These are phyloP conservation scores for Philonicus albiceps DNA, from an alignment of 2,888 invertebrate species.

Conservation along the genomic window DNA sequence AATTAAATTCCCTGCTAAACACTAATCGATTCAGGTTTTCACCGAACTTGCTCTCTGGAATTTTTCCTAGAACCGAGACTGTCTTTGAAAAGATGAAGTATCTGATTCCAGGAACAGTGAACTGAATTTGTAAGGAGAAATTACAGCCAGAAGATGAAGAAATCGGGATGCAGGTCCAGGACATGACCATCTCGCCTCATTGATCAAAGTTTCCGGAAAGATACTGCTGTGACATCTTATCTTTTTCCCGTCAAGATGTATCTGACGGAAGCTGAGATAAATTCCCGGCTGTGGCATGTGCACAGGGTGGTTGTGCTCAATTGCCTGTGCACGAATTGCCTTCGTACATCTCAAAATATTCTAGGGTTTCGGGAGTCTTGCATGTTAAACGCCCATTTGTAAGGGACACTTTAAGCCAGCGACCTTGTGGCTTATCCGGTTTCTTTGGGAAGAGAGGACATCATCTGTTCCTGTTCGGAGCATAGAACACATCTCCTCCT, in stretches of 20 bases:
- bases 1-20: not conserved
- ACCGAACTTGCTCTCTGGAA: not conserved
- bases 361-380: not conserved
- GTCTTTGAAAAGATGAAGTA: not conserved
- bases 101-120: not conserved
- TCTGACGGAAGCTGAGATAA: not conserved
- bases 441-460: not conserved
- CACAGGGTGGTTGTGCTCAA: not conserved
- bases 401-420: not conserved
- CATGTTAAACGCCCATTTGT: slow-evolving; percentile 4
- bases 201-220: not conserved
- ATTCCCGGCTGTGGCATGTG: not conserved
- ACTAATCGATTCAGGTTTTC: not conserved
- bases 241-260: not conserved
- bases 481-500: not conserved
- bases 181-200: not conserved
- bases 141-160: not conserved
- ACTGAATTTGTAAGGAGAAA: not conserved
- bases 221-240: not conserved
- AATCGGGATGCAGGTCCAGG: not conserved
- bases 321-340: slow-evolving; percentile 8
- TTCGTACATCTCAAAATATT: not conserved
- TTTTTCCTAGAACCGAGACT: not conserved
- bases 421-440: slow-evolving; percentile 17
- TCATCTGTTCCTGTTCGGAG: not conserved